phyloP scores from a whole-genome alignment of 1,140 invertebrate genomes.

The Episyrphus balteatus region DNA sequence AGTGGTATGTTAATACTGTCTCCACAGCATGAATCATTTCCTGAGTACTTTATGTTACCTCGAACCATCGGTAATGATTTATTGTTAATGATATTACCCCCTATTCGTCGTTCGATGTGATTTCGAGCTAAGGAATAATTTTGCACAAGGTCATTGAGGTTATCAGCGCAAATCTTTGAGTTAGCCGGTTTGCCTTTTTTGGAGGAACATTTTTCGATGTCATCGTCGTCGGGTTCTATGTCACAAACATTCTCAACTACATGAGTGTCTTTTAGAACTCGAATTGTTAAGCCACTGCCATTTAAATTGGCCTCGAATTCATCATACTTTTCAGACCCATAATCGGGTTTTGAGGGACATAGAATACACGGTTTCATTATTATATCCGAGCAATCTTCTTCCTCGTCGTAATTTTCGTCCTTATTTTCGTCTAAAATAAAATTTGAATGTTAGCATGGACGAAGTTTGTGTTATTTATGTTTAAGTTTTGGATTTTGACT shows the following conservation, averaged over 20 bases:
- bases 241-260: slow-evolving; percentile 25
- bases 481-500: background rate
- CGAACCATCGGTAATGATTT: slow-evolving; percentile 28
- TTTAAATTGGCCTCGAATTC: slow-evolving; percentile 34
- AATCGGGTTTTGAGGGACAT: slow-evolving; percentile 18
- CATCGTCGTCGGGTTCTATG: slow-evolving; percentile 5
- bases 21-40: slow-evolving; percentile 21
- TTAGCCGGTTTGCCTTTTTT: too few species aligned
- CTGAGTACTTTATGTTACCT: slow-evolving; percentile 32
- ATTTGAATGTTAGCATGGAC: background rate
- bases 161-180: too few species aligned
- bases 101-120: slow-evolving; percentile 24
- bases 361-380: slow-evolving; percentile 22
- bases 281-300: slow-evolving; percentile 30
- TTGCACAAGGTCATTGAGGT: slow-evolving; percentile 19
- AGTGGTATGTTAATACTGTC: slow-evolving; percentile 28
- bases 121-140: slow-evolving; percentile 24
- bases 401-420: too few species aligned
- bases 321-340: slow-evolving; percentile 30
- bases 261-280: slow-evolving; percentile 32
- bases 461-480: background rate
- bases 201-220: slow-evolving; percentile 12
- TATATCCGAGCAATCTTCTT: background rate
- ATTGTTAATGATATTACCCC: slow-evolving; percentile 25
- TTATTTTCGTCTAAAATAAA: slow-evolving; percentile 1